Base-by-base conservation (phyloP, 1,140 invertebrate genomes). In the Popillia japonica region DNA sequence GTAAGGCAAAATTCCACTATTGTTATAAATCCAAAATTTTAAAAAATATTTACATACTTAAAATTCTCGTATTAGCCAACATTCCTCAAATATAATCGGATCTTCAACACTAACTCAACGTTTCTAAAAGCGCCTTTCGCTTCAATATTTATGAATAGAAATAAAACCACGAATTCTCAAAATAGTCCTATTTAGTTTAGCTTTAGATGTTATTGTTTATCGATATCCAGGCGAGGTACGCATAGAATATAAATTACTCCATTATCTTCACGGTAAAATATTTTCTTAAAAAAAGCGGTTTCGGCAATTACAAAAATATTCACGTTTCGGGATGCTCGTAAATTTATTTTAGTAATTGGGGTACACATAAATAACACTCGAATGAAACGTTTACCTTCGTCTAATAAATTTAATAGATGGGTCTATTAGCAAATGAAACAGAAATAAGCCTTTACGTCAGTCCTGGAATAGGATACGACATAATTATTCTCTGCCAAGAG, bases 361-460 rank as follows among this genome's bases (percentile, higher is more conserved):
- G n/a, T 55, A 17, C 11, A 17, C 48, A 55, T 55, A 55, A 55
- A 55, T 55, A 55, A 55, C 6, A n/a, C 11, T n/a, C 48, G 48
- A 55, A 55, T 55, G 48, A 55, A 55, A 55, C 14, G 17, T 55
- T 55, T 55, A 55, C 48, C 48, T 55, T 55, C 48, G n/a, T n/a
- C 6, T 55, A 55, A 55, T 55, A 55, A 55, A 55, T 17, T 55
- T 55, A 55, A 55, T 55, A 55, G 17, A 55, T 55, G 48, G 48
- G 17, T n/a, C 48, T 55, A 14, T 55, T 55, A 55, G 48, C 48
- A 55, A 55, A 55, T 55, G 11, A 55, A 55, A 17, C 14, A 55
- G 48, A 17, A 55, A 55, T 55, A 55, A 55, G 48, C n/a, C n/a
- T n/a, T 14, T 55, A 55, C 48, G 48, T n/a, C n/a, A 55, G 48